A percentile compares a stretch with the other conserved stretches of the same genome.
Conservation (phyloP, 1,140 invertebrate genomes). For the Sesamia nonagrioides region DNA sequence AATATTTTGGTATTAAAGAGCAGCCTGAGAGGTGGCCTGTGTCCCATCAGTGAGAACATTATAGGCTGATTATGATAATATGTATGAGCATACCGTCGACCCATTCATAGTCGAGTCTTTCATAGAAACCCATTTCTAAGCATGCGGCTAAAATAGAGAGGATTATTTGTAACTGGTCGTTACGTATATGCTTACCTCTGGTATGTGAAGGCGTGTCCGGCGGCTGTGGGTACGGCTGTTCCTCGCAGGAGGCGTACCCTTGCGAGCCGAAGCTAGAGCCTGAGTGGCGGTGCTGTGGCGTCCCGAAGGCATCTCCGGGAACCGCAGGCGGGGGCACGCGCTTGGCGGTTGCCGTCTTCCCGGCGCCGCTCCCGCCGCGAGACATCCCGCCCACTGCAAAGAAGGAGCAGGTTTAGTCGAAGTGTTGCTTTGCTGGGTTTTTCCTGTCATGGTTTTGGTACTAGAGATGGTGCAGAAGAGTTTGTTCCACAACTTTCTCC, state of each 20-base stretch:
- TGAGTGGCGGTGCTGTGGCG: conserved; percentile 90
- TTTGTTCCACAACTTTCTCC: too few species aligned
- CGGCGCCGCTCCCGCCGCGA: conserved; percentile 91
- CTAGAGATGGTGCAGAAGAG: too few species aligned
- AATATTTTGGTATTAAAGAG: too few species aligned
- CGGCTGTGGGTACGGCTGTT: conserved; percentile 89
- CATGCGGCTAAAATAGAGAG: too few species aligned
- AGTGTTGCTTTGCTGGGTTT: not conserved
- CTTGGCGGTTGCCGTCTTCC: conserved; percentile 91
- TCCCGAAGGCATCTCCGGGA: conserved; percentile 89
- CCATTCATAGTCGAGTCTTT: too few species aligned
- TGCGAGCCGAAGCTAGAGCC: conserved; percentile 92
- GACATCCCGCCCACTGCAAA: conserved; percentile 93
- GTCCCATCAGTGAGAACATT: too few species aligned
- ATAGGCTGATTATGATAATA: too few species aligned
- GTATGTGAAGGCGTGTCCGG: conserved; percentile 85
- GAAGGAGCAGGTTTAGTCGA: conserved; percentile 44
- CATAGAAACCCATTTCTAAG: too few species aligned
- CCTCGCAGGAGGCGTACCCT: conserved; percentile 92
- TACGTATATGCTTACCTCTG: conserved; percentile 74
- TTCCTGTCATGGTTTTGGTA: too few species aligned
- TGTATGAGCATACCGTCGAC: too few species aligned
- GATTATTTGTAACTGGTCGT: too few species aligned
- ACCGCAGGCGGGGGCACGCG: conserved; percentile 94
- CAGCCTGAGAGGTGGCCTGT: too few species aligned